These are phyloP conservation scores for Cotesia congregata DNA, from an alignment of 2,888 invertebrate species.

Conservation along the genomic window DNA sequence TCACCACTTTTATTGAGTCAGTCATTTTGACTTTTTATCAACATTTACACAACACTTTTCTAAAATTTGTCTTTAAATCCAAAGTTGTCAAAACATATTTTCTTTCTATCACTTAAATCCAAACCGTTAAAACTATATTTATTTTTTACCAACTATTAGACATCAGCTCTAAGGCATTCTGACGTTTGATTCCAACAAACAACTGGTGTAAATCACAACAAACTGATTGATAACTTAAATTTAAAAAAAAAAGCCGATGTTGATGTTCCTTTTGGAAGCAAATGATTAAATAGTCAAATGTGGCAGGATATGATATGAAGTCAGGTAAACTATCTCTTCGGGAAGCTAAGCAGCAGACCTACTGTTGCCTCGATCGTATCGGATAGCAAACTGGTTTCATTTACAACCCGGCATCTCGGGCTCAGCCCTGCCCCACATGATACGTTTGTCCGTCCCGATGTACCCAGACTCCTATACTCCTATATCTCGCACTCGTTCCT, in stretches of 20 bases:
- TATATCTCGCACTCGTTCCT: conserved; percentile 43
- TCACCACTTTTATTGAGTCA: not conserved
- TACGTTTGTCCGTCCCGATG: conserved; percentile 67
- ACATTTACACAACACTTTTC: not conserved
- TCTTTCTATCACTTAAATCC: no score
- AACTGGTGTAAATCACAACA: no score
- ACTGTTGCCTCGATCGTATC: conserved; percentile 70
- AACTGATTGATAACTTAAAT: no score
- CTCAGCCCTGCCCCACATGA: conserved; percentile 70
- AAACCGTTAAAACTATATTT: no score
- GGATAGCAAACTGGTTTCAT: conserved; percentile 71
- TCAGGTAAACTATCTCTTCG: conserved; percentile 40
- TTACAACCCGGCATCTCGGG: conserved; percentile 70
- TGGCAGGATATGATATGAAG: conserved; percentile 17
- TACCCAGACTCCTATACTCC: conserved; percentile 56
- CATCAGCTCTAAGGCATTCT: no score
- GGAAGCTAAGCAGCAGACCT: conserved; percentile 29
- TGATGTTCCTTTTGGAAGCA: no score
- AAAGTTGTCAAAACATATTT: not conserved
- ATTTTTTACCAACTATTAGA: no score
- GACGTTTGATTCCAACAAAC: no score
- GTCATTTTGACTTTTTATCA: not conserved
- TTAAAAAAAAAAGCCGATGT: no score
- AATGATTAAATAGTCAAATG: no score
- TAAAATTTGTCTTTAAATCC: not conserved